Evolutionary conservation across 1,140 invertebrate species (phyloP).

Genomic region (Drosophila navojoa): DNA sequence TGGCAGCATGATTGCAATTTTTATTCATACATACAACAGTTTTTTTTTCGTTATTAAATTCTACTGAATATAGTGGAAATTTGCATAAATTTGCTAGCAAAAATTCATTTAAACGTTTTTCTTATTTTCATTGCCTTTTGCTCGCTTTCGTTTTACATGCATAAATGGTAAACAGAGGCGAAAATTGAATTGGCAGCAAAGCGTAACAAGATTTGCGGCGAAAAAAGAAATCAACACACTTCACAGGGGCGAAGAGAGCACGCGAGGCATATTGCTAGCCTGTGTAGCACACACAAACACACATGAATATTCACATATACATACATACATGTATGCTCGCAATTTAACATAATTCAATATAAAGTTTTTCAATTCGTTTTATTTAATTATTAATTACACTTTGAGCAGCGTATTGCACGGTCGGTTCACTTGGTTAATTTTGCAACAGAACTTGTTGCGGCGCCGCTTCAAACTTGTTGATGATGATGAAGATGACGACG

Average conservation of each 20-base stretch:
- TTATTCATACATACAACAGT: slow-evolving; percentile 1
- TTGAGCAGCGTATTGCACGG: background rate
- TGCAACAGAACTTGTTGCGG: slow-evolving; percentile 33
- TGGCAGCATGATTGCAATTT: slow-evolving; percentile 33
- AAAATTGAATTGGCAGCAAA: slow-evolving; percentile 9
- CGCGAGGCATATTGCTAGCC: too few species aligned
- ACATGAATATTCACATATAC: too few species aligned
- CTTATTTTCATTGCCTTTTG: too few species aligned
- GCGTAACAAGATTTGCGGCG: background rate
- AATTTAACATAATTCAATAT: background rate
- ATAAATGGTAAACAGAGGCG: background rate
- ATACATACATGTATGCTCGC: too few species aligned
- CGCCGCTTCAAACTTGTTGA: slow-evolving; percentile 20
- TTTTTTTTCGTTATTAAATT: slow-evolving; percentile 1
- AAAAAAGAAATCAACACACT: background rate
- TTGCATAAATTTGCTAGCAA: slow-evolving; percentile 3
- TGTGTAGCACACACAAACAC: too few species aligned
- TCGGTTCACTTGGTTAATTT: slow-evolving; percentile 4
- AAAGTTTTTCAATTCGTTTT: background rate
- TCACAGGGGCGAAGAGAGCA: too few species aligned
- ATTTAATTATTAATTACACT: background rate
- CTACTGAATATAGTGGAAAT: slow-evolving; percentile 14
- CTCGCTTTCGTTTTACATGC: background rate
- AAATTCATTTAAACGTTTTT: background rate
- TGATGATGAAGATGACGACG: too few species aligned